Conservation (phyloP, 30 jellyfish, hydroid and myxozoan species). For the Catostylus mosaicus region DNA sequence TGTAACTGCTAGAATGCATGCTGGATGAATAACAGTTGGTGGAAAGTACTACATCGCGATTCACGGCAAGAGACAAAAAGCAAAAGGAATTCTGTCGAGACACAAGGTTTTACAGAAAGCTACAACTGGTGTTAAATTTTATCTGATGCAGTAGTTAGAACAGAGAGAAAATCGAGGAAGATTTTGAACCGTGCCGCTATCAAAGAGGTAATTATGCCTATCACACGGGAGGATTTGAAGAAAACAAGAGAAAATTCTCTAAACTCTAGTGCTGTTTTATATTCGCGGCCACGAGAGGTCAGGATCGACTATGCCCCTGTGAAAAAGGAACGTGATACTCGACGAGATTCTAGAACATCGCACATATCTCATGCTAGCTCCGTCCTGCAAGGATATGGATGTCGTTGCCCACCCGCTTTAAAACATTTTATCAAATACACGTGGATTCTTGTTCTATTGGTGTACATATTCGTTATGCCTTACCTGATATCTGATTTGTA, state of each 20-base stretch:
- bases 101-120: no score
- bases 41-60: no score
- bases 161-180: no score
- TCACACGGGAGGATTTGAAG: constrained; percentile 47
- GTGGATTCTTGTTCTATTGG: constrained; percentile 74
- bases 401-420: constrained; percentile 81
- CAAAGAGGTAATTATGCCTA: constrained; percentile 41
- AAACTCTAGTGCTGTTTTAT: constrained; percentile 63
- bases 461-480: constrained; percentile 86
- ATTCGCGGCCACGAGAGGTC: constrained; percentile 68
- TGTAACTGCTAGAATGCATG: no score
- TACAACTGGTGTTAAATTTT: no score
- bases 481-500: constrained; percentile 55
- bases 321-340: constrained; percentile 45
- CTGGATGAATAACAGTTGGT: no score
- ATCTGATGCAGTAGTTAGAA: no score
- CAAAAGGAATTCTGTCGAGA: no score
- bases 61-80: no score
- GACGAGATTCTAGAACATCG: constrained; percentile 60
- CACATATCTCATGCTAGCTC: constrained; percentile 73
- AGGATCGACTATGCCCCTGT: constrained; percentile 73
- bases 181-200: no score
- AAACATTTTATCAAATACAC: constrained; percentile 67
- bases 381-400: constrained; percentile 73
- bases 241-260: constrained; percentile 53